A percentile compares a stretch with the other conserved stretches of the same genome.
phyloP scores from a whole-genome alignment of 2,113 vertebrate genomes.

The Hemiscyllium ocellatum region DNA sequence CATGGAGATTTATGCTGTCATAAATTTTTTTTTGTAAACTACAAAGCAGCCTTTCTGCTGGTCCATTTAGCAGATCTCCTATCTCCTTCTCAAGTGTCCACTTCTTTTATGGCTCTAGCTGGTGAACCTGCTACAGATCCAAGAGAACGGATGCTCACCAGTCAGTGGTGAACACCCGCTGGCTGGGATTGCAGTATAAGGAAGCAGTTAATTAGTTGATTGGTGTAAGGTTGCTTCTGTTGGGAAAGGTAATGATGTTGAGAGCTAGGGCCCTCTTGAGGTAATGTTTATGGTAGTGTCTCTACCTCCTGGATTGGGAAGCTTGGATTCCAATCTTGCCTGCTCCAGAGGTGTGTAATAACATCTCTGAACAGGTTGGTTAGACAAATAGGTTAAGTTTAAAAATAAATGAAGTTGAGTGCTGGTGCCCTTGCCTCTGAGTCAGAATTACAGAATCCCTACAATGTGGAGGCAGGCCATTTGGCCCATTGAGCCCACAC shows the following conservation, averaged over 20 bases:
- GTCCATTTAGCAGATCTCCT: background rate
- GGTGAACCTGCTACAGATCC: background rate
- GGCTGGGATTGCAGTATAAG: background rate
- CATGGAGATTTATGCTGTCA: background rate
- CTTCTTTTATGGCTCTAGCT: background rate
- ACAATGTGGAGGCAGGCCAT: too few relatives aligned
- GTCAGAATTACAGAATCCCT: too few relatives aligned
- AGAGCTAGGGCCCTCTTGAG: background rate
- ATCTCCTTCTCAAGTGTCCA: background rate
- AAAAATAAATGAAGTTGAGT: too few relatives aligned
- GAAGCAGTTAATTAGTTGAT: background rate
- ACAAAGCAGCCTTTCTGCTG: background rate
- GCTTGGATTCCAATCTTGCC: too few relatives aligned
- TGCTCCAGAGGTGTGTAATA: too few relatives aligned
- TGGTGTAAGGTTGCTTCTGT: background rate
- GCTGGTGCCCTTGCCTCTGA: too few relatives aligned
- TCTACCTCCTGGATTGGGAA: too few relatives aligned
- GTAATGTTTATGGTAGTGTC: too few relatives aligned
- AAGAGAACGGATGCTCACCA: background rate
- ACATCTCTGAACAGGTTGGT: too few relatives aligned
- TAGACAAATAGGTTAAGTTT: too few relatives aligned
- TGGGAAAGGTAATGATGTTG: background rate
- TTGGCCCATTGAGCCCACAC: too few relatives aligned
- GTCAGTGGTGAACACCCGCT: background rate
- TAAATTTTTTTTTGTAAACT: background rate